Evolutionary conservation across 2,888 invertebrate genomes (phyloP), one percentile per base, ranked within the genome.

Genomic region (Metacarcinus magister): DNA sequence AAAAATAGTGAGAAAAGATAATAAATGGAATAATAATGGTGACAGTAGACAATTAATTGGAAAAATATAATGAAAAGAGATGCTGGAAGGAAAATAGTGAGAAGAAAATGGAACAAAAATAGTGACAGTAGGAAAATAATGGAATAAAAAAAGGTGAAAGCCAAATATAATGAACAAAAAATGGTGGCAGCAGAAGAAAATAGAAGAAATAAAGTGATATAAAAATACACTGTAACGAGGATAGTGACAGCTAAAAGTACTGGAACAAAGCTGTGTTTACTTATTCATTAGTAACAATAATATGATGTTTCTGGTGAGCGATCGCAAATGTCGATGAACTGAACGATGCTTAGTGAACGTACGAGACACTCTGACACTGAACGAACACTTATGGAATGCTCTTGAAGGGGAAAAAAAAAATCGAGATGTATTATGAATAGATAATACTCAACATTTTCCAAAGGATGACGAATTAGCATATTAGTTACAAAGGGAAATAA

Each of bases 391-490:
- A 10, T 28, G 16, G 82, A 82, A 82, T 10, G 82, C 32, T 32
- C 32, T 82, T 82, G 82, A 32, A 16, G n/a, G n/a, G 67, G 67
- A 67, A 67, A 67, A 67, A 67, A 67, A 67, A 67, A 16, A 67
- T 32, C 32, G 82, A 32, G 82, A 32, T 32, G 82, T 82, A 67
- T 67, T 32, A 28, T 82, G 82, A 82, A 82, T 82, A 32, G 82
- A 82, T 82, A 82, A 82, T 82, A 82, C 82, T 82, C 32, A 32
- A 23, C 28, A 16, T 82, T 82, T 82, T 82, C 32, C 23, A 82
- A 82, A 82, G 82, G 82, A 82, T 82, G 82, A 82, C 13, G 82
- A 82, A 82, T 82, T 82, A 82, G 82, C 82, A 82, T 82, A 82
- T 82, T 82, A 82, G 82, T 82, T 82, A 82, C 82, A 5, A 32